Evolutionary conservation across 2,888 invertebrate species (phyloP), one percentile per base, ranked within the genome.

Genomic region (Eilema caniola): DNA sequence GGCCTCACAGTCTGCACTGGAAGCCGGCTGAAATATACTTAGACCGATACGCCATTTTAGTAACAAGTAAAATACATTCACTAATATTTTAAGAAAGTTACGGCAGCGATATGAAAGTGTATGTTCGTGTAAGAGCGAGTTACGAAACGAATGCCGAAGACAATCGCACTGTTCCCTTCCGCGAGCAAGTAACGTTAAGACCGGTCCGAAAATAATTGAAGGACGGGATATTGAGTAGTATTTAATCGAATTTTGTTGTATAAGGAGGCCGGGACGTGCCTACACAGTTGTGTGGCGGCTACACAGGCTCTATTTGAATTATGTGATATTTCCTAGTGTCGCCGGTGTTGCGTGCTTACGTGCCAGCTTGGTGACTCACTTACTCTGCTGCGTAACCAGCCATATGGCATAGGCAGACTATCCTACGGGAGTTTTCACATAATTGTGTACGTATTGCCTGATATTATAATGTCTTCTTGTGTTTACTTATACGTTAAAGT

Each of bases 1-100:
- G 94, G 94, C 90, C 87, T 90, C 88, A 83, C 92, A 90, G 92
- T 91, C 91, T 90, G 91, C 86, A 91, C 91, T 90, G 89, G 90
- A 88, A 89, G 86, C 89, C 88, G 90, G 89, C 88, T 85, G 88
- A 86, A 86, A 88, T 91, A 92, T 87, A 90, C 90, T 88, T 87
- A 88, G 88, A 89, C 86, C 87, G 77, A 84, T 79, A 88, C 89
- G 88, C 86, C 85, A 87, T 90, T 89, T 86, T 81, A 74, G 77
- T 72, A 74, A 83, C 67, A 76, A 80, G 78, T 77, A 79, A 79
- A 81, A 69, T 73, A 79, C 37, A 74, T 74, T 79, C 57, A 33
- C 41, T 68, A 56, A 24, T 16, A 61, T 41, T 5, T 69, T 70
- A 63, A 62, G 59, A 70, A 73, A 67, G 73, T 75, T 72, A 70